Base-by-base conservation (phyloP, 2,797 vertebrate genomes). In the Lutjanus campechanus region DNA sequence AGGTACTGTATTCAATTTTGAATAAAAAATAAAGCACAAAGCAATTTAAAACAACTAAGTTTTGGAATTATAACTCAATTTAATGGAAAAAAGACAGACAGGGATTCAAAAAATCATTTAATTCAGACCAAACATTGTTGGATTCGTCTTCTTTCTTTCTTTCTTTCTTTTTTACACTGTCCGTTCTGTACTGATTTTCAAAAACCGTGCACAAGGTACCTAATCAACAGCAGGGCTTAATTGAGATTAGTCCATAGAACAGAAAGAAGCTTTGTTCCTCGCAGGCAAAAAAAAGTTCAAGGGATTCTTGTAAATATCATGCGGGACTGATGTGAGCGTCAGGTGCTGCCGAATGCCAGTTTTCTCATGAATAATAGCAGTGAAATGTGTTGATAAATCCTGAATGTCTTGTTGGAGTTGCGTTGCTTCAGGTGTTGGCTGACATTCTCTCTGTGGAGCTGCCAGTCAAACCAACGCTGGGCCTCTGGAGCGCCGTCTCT, bases 341-440 rank as follows among this genome's bases (percentile, higher is more conserved):
- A 83, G 84, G 77, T 89, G 85, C 80, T 77, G 76, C 76, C 1
- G 65, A 79, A 81, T 68, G 90, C 88, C 70, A 72, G 70, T 88
- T 84, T 86, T 74, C 86, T 90, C 78, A 82, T 94, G 92, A 94
- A 93, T 92, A 92, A 94, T 87, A 88, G 89, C 79, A 43, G 82
- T 51, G 79, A 83, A 93, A 92, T 84, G 87, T 91, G 90, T 93
- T 91, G 85, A 91, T 93, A 91, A 92, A 93, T 91, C 82, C 89
- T 86, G 82, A 85, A 81, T 75, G 88, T 78, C 81, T 93, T 92
- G 91, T 90, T 89, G 90, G 84, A 90, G 87, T 88, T 82, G 74
- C 75, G 64, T 93, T 84, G 89, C 90, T 93, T 91, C 88, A 92
- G 94, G 92, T 95, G 88, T 82, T 85, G 80, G 85, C 88, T 96